Evolutionary conservation across 2,797 vertebrate genomes (phyloP), one percentile per base, ranked within the genome.

Genomic region (Centropyge bicolor): DNA sequence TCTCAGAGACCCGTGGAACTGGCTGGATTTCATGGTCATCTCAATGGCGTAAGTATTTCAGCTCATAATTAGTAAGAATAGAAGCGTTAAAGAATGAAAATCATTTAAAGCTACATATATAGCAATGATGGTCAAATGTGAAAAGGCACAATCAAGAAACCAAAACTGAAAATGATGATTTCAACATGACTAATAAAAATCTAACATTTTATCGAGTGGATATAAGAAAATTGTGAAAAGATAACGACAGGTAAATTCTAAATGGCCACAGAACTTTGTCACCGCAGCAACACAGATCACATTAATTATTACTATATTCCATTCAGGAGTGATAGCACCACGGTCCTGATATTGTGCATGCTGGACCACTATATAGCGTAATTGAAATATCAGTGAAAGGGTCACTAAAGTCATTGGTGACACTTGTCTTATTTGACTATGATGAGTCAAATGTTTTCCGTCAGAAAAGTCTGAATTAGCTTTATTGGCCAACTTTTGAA

Each of bases 11-110:
- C 96, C 98, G 0, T 99, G 98, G 98, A 99, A 99, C 96, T 99
- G 98, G 98, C 93, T 99, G 90, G 98, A 99, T 88, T 99, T 99
- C 95, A 99, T 98, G 80, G 98, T 99, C 80, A 99, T 99, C 93
- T 98, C 97, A 88, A 99, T 99, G 98, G 98, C 98, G 98, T 99
- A 95, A 98, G 98, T 98, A 82, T 78, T 62, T 82, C 0, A 49
- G 38, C n/a, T 70, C 49, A 70, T 46, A 11, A 14, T 55, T 22
- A 22, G 6, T 49, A n/a, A 14, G 5, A 36, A 52, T 11, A 20
- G 20, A 27, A 63, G 1, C 46, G n/a, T 17, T 17, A 7, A 13
- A 16, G 8, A 54, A 8, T 11, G 0, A 22, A 7, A 64, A 31
- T 24, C 22, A 17, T 8, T 19, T 2, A 7, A 49, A 19, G 6